Evolutionary conservation across 2,888 invertebrate species (phyloP).

Genomic region (Luperina testacea): DNA sequence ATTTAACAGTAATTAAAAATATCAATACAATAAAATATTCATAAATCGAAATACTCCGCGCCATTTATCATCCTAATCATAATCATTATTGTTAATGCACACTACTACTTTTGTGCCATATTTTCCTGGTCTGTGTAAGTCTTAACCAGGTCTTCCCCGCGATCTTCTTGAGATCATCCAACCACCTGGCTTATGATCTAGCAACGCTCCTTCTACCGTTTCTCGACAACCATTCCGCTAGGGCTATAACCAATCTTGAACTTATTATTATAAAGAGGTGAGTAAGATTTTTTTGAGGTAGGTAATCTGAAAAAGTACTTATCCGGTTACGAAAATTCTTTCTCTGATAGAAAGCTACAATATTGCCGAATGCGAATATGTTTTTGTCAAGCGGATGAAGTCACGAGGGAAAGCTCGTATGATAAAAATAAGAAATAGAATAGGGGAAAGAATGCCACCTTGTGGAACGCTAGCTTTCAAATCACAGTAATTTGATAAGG

Average conservation of each 20-base stretch:
- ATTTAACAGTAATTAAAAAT: too few species aligned
- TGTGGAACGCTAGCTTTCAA: neutral
- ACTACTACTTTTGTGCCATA: neutral
- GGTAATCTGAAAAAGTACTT: neutral
- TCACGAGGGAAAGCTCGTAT: rapidly evolving
- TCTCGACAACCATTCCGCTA: too few species aligned
- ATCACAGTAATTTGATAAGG: neutral
- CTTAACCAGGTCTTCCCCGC: too few species aligned
- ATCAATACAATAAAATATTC: too few species aligned
- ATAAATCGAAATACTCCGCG: neutral
- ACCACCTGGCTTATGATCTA: too few species aligned
- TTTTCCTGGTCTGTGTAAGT: neutral
- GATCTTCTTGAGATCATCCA: too few species aligned
- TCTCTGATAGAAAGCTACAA: neutral
- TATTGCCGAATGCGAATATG: too few species aligned
- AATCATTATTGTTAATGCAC: neutral
- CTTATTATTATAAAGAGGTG: neutral
- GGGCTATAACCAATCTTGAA: neutral
- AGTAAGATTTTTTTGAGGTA: neutral
- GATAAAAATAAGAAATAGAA: neutral
- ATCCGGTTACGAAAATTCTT: neutral
- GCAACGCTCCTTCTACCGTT: too few species aligned
- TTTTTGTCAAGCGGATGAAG: neutral
- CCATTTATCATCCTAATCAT: neutral
- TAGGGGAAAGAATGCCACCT: neutral